phyloP scores from a whole-genome alignment of 2,888 invertebrate genomes.

The Blastobasis adustella region DNA sequence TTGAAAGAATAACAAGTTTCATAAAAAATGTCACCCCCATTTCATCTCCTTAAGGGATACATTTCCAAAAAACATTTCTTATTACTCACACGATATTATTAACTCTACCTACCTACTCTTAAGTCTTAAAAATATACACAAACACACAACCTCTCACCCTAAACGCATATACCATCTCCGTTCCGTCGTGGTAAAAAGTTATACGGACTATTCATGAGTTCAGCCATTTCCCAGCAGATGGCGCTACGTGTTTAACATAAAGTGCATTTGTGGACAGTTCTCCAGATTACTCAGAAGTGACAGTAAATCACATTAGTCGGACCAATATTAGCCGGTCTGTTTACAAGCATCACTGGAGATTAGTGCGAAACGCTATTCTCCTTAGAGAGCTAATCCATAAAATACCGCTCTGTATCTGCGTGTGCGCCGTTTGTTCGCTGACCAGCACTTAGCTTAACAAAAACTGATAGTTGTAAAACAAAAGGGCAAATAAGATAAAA shows the following conservation, averaged over 20 bases:
- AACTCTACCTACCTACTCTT: no score
- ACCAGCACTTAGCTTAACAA: constrained; percentile 72
- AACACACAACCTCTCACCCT: no score
- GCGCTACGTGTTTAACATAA: background rate
- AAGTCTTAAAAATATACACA: no score
- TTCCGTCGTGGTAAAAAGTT: no score
- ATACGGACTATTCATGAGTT: background rate
- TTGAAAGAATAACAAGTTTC: no score
- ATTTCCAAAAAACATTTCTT: no score
- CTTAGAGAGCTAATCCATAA: constrained; percentile 44
- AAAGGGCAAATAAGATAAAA: constrained; percentile 64
- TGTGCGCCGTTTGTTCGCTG: constrained; percentile 65
- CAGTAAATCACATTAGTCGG: background rate
- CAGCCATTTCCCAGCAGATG: background rate
- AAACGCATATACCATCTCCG: no score
- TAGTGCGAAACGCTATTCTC: constrained; percentile 7
- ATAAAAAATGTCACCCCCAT: no score
- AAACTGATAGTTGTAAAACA: constrained; percentile 72
- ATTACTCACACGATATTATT: no score
- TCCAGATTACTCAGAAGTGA: background rate
- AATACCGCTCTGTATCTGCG: constrained; percentile 48
- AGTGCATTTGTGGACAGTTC: background rate
- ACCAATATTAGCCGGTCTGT: background rate
- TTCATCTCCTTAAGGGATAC: no score
- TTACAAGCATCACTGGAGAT: background rate